Conservation (phyloP, 2,113 vertebrate genomes). For the Phycodurus eques region DNA sequence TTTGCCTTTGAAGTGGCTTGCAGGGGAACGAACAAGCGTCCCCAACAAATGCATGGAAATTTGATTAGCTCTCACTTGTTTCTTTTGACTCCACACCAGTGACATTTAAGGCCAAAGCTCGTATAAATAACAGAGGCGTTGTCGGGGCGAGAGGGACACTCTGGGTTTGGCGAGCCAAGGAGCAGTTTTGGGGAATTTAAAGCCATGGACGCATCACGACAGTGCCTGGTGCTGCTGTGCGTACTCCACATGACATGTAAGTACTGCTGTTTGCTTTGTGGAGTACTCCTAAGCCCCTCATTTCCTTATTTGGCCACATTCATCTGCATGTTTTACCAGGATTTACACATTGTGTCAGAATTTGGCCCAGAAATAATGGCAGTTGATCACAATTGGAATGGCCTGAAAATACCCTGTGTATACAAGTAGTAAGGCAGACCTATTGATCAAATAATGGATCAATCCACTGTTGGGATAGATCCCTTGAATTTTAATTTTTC, state of each 20-base stretch:
- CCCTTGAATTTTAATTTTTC: too few species aligned
- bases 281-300: not conserved
- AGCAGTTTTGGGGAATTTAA: constrained; percentile 24
- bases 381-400: not conserved
- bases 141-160: constrained; percentile 29
- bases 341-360: not conserved
- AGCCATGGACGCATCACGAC: constrained; percentile 37
- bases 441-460: too few species aligned
- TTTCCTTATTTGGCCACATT: not conserved
- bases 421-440: too few species aligned
- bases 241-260: constrained; percentile 67
- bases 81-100: constrained; percentile 22
- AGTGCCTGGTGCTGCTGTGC: constrained; percentile 46
- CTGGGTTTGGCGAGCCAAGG: constrained; percentile 38
- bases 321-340: not conserved
- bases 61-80: constrained; percentile 64
- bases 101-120: constrained; percentile 46
- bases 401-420: not conserved
- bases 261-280: constrained; percentile 48
- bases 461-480: too few species aligned
- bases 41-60: constrained; percentile 66
- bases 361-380: not conserved
- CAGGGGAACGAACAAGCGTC: constrained; percentile 26
- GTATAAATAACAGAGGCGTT: constrained; percentile 60
- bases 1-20: constrained; percentile 68